Conservation (phyloP, 2,797 vertebrate genomes). For the Halcyon leucocephala region DNA sequence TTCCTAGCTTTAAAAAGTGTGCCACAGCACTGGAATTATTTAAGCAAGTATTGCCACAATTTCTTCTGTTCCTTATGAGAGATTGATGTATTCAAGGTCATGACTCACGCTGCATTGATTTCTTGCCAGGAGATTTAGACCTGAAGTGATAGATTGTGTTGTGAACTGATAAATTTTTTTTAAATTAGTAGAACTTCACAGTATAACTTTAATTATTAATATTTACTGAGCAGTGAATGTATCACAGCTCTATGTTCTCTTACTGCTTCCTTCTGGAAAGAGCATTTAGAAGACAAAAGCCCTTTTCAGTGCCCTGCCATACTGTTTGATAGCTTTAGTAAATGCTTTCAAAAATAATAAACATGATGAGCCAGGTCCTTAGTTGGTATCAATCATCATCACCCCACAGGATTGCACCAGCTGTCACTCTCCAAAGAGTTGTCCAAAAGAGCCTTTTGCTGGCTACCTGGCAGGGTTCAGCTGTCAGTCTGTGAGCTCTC, state of each 20-base stretch:
- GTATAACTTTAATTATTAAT: background rate
- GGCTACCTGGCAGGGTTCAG: background rate
- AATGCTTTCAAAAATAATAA: background rate
- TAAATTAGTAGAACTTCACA: background rate
- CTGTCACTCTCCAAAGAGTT: background rate
- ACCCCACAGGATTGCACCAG: background rate
- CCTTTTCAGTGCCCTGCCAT: background rate
- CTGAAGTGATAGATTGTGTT: background rate
- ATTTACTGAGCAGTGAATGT: background rate
- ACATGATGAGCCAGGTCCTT: background rate
- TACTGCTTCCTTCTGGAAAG: background rate
- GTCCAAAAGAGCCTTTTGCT: background rate
- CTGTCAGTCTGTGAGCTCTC: background rate
- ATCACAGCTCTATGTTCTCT: background rate
- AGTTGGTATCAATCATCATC: background rate
- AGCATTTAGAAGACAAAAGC: background rate
- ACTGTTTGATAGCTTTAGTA: background rate
- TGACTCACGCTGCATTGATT: background rate
- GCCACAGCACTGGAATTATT: background rate
- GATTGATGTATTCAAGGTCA: constrained; percentile 4
- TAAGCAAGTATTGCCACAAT: background rate
- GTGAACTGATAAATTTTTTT: background rate
- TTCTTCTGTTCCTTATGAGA: background rate
- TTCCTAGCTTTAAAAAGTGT: background rate
- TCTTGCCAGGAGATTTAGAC: constrained; percentile 38